Evolutionary conservation across 1,140 invertebrate species (phyloP).

Genomic region (Yoshiicerus persimilis): DNA sequence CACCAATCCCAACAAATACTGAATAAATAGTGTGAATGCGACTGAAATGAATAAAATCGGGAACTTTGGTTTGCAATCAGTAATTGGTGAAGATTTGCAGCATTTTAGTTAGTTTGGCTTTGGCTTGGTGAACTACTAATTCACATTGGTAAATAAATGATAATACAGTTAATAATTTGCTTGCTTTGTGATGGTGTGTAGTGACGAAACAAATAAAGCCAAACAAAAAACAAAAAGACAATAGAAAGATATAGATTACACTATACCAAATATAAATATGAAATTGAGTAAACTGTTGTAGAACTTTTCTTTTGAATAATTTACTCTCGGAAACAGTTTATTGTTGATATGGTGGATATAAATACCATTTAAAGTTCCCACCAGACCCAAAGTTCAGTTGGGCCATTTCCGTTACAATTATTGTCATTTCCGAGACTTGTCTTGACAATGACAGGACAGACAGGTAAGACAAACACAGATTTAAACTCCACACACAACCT

Average conservation of each 20-base stretch:
- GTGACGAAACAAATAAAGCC: neutral
- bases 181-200: neutral
- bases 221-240: neutral
- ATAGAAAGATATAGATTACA: neutral
- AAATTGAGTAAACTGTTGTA: neutral
- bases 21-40: neutral
- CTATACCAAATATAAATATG: neutral
- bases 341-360: neutral
- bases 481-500: neutral
- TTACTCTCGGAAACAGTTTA: neutral
- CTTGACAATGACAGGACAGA: neutral
- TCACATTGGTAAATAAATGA: too few relatives aligned
- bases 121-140: neutral
- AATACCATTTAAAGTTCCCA: neutral
- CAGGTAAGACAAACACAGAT: neutral
- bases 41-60: neutral
- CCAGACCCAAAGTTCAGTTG: slow-evolving; percentile 18
- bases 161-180: neutral
- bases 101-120: neutral
- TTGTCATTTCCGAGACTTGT: neutral
- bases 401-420: neutral
- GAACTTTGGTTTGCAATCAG: neutral
- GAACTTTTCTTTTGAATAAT: neutral
- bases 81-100: neutral
- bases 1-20: neutral